phyloP scores from a whole-genome alignment of 2,888 invertebrate genomes.

The Salticus scenicus region DNA sequence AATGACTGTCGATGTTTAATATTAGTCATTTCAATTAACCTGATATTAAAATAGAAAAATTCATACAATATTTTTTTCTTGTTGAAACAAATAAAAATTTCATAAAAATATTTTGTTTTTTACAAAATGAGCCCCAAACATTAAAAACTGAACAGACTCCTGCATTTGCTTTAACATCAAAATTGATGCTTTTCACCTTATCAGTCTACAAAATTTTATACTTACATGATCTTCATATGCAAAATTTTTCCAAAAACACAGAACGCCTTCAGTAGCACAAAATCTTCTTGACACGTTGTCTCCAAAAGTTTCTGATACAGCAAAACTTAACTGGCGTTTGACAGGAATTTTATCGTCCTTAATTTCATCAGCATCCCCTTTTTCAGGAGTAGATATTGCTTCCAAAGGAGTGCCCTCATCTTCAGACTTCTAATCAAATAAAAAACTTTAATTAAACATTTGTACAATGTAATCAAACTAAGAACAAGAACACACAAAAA shows the following conservation, averaged over 20 bases:
- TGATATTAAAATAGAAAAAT: too few species aligned
- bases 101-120: too few species aligned
- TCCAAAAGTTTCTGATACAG: constrained; percentile 59
- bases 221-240: constrained; percentile 66
- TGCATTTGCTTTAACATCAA: too few species aligned
- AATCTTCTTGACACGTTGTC: constrained; percentile 56
- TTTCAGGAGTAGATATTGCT: constrained; percentile 16
- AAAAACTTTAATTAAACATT: background rate
- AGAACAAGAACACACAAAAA: background rate
- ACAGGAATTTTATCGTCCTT: constrained; percentile 22
- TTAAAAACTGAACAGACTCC: too few species aligned
- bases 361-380: constrained; percentile 16
- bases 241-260: constrained; percentile 68
- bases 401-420: constrained; percentile 44
- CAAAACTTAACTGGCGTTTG: constrained; percentile 59
- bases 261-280: constrained; percentile 42
- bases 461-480: background rate
- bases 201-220: too few species aligned
- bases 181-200: too few species aligned
- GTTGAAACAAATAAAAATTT: too few species aligned
- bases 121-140: too few species aligned
- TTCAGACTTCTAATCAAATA: constrained; percentile 36
- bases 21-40: too few species aligned
- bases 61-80: too few species aligned
- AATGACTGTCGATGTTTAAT: too few species aligned